phyloP scores from a whole-genome alignment of 2,113 vertebrate genomes.

The Emberiza fucata region DNA sequence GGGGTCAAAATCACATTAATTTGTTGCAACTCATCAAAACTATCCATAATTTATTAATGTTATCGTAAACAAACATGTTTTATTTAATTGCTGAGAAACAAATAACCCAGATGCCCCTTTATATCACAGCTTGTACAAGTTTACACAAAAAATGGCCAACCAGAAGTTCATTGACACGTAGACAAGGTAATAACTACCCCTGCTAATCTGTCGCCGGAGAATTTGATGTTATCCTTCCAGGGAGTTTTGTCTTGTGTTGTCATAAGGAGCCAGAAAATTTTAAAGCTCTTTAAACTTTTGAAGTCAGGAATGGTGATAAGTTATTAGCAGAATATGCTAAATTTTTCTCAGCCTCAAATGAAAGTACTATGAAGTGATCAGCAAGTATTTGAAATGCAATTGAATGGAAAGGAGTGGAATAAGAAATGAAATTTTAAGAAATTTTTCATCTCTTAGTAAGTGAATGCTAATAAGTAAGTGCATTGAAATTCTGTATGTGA shows the following conservation, averaged over 20 bases:
- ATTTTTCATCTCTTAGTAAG: not conserved
- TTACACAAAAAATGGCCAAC: not conserved
- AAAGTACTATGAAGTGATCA: not conserved
- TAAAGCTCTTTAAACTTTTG: not conserved
- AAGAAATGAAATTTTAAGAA: not conserved
- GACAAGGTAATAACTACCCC: not conserved
- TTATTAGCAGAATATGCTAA: not conserved
- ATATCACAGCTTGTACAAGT: not conserved
- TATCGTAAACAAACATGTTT: not conserved
- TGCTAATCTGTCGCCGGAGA: not conserved
- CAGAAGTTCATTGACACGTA: not conserved
- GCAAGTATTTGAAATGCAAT: not conserved
- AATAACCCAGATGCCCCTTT: not conserved
- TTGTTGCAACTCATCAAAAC: not conserved
- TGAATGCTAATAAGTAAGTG: not conserved
- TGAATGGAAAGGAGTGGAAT: not conserved
- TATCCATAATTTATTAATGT: not conserved
- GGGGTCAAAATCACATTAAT: not conserved
- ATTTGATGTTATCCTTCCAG: not conserved
- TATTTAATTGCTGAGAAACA: not conserved
- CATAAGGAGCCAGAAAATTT: not conserved
- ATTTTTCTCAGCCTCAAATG: not conserved
- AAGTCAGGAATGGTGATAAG: not conserved
- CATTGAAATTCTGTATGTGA: not conserved
- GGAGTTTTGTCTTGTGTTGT: not conserved